A percentile compares a stretch with the other conserved stretches of the same genome.
Conservation (phyloP, 2,797 vertebrate genomes). For the Phaenicophaeus curvirostris region DNA sequence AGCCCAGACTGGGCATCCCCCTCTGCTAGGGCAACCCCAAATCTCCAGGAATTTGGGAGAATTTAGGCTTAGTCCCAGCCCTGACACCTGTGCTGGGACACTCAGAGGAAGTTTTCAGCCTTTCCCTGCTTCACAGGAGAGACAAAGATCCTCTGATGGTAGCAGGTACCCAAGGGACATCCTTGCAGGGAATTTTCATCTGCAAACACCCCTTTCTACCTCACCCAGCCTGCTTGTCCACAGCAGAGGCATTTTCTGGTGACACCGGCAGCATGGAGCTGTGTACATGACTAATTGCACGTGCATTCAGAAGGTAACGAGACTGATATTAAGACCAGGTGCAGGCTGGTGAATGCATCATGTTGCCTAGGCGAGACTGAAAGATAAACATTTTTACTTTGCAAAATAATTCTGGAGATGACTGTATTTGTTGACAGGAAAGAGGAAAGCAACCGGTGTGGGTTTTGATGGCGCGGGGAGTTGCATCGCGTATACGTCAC, state of each 20-base stretch:
- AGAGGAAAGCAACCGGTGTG: background rate
- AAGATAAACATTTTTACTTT: background rate
- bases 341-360: background rate
- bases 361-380: background rate
- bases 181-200: background rate
- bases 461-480: background rate
- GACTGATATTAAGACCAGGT: background rate
- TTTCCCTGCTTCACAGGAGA: background rate
- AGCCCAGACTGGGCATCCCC: background rate
- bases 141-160: background rate
- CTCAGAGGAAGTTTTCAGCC: background rate
- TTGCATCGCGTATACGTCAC: accelerated
- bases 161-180: background rate
- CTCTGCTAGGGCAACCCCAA: accelerated
- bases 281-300: background rate
- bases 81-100: accelerated
- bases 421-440: background rate
- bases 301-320: background rate
- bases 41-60: background rate
- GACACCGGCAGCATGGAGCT: background rate
- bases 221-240: background rate
- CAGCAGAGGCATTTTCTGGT: background rate
- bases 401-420: background rate
- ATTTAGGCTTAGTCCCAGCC: background rate
- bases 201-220: background rate